Base-by-base conservation (phyloP, 2,888 invertebrate species). In the Eupithecia subfuscata region DNA sequence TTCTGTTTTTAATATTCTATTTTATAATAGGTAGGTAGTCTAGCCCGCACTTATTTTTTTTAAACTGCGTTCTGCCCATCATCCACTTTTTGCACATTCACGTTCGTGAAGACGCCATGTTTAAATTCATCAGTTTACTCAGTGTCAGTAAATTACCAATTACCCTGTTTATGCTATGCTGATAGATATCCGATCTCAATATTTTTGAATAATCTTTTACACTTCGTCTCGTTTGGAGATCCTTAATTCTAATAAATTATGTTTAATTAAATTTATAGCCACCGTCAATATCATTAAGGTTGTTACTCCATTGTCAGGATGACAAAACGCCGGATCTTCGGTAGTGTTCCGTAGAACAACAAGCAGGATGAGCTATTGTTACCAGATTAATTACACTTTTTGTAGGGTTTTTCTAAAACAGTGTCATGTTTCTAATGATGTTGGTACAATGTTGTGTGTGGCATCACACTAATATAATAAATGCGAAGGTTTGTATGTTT, bases 291-390 rank as follows among this genome's bases (percentile, higher is more conserved):
- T 30, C 22, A 67, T 67, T 67, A 75, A 60, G 45, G 68, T 68
- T 34, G 9, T n/a, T 4, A 37, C 52, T 72, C 56, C 25, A 9
- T 30, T 67, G 64, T 34, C 25, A 72, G 52, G 22, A 43, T 16
- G 11, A 68, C 73, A 69, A 69, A 83, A 79, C 84, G 81, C 83
- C 82, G 78, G 83, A 84, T 82, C 81, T 80, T 76, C 81, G 83
- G 83, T 80, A 77, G 79, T 79, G 70, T 81, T 81, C 74, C 74
- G 76, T 83, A 77, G 82, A 82, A 84, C 84, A 84, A 84, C 77
- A 73, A 70, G 22, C 83, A 82, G 84, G 84, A 84, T 80, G 81
- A 81, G 82, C 71, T 63, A 76, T 78, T 80, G 76, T 75, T 30
- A 45, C 11, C 64, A 70, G 73, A 76, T 78, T 76, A 76, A 76